Evolutionary conservation across 2,113 vertebrate species (phyloP), one percentile per base, ranked within the genome.

Genomic region (Apodemus sylvaticus): DNA sequence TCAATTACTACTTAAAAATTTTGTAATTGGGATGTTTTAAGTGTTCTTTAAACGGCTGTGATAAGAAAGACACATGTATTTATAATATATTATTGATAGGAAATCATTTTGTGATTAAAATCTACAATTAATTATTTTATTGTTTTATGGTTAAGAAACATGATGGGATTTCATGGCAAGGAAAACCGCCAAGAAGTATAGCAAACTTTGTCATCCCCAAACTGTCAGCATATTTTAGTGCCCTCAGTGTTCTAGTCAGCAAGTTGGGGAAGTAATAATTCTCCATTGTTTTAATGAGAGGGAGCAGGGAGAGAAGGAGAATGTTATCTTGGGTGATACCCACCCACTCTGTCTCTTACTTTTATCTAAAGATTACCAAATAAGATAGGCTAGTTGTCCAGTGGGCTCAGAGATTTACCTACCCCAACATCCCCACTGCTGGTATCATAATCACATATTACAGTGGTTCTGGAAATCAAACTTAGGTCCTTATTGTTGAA

Each of bases 1-100:
- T 96, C 76, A 96, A 36, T 93, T 93, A 86, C 7, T 77, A 89
- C 93, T 96, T 71, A 70, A 81, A 85, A 88, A 51, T 24, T 76
- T 3, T 93, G 45, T 76, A 90, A 94, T 86, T 71, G 94, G 53
- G 29, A 39, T 64, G 89, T 79, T 66, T 89, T 26, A 77, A 90
- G 62, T 95, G 53, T 79, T 45, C 94, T 70, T 96, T 92, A 95
- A 95, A 90, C 71, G 77, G 77, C 78, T 93, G 13, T 97, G 86
- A 96, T 96, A 93, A 94, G 53, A 74, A 96, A 85, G 94, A 5
- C 16, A 90, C 93, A 76, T 83, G 74, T 31, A 93, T 73, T 88
- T 94, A 73, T 51, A 14, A 92, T 51, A 93, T 70, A 9, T 78
- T 81, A n/a, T 94, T 96, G 66, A 87, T 82, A 68, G 74, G 73